Percentiles rank a stretch among this genome's conserved stretches.
phyloP scores from a whole-genome alignment of 1,140 invertebrate species.

The Oryctes rhinoceros region DNA sequence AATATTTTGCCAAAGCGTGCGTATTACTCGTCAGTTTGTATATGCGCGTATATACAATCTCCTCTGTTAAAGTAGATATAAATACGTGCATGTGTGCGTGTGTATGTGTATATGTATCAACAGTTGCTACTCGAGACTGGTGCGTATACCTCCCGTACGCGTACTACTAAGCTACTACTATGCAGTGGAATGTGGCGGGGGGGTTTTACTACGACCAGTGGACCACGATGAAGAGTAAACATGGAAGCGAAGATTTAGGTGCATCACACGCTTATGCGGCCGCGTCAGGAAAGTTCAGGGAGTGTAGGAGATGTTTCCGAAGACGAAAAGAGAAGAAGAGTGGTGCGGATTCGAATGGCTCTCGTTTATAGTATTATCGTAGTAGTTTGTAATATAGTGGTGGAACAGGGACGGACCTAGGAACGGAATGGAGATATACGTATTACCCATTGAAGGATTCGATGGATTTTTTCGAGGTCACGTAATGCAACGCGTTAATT shows the following conservation, averaged over 20 bases:
- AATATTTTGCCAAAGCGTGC: constrained; percentile 26
- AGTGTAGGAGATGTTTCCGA: constrained; percentile 32
- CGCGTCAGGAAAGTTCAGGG: constrained; percentile 34
- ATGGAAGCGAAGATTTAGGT: constrained; percentile 36
- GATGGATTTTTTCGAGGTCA: too few species aligned
- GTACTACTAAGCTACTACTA: constrained; percentile 37
- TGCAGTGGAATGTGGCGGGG: constrained; percentile 35
- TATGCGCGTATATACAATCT: constrained; percentile 9
- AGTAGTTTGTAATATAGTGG: constrained; percentile 27
- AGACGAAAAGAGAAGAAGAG: constrained; percentile 31
- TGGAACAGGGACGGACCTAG: constrained; percentile 18
- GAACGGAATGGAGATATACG: not conserved
- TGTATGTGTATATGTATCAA: constrained; percentile 26
- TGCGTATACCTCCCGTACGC: constrained; percentile 30
- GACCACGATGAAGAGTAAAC: constrained; percentile 33
- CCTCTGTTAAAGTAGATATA: constrained; percentile 15
- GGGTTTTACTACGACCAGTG: constrained; percentile 35
- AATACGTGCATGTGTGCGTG: constrained; percentile 3
- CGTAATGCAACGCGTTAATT: too few species aligned
- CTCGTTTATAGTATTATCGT: constrained; percentile 36
- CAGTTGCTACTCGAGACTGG: constrained; percentile 35
- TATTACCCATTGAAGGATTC: not conserved
- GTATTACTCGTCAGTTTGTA: not conserved
- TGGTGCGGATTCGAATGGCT: constrained; percentile 22
- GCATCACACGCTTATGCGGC: constrained; percentile 32